Conservation (phyloP, 2,797 vertebrate genomes). For the Phoebastria nigripes region DNA sequence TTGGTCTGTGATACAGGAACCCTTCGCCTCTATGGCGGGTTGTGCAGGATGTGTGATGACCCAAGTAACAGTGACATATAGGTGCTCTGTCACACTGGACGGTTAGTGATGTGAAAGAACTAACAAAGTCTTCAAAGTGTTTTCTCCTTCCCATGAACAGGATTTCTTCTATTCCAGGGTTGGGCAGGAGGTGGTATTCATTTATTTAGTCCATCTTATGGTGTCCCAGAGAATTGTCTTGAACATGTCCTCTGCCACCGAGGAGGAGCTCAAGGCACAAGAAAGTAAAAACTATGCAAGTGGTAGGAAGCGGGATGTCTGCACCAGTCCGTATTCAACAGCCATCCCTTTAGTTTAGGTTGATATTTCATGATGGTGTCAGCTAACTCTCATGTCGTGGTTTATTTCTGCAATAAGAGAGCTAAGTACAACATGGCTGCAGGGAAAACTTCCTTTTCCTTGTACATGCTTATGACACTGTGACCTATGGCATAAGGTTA, state of each 20-base stretch:
- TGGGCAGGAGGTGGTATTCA: not conserved
- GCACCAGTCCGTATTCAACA: not conserved
- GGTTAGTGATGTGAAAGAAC: not conserved
- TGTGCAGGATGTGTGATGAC: not conserved
- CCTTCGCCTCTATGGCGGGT: accelerated
- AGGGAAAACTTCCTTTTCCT: not conserved
- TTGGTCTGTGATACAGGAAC: not conserved
- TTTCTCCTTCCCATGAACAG: not conserved
- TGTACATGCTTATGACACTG: not conserved
- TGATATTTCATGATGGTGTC: not conserved
- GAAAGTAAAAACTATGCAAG: not conserved
- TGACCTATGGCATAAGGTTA: not conserved
- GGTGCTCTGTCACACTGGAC: not conserved
- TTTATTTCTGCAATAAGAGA: not conserved
- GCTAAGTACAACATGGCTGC: not conserved
- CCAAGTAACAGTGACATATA: not conserved
- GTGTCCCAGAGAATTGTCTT: not conserved
- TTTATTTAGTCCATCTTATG: not conserved
- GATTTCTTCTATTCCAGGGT: not conserved
- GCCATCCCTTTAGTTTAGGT: not conserved
- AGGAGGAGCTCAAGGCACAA: not conserved
- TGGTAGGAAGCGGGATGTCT: not conserved
- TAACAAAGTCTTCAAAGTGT: not conserved
- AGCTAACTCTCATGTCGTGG: not conserved
- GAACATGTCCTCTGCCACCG: not conserved